Evolutionary conservation across 2,888 invertebrate genomes (phyloP).

Genomic region (Parnassius smintheus): DNA sequence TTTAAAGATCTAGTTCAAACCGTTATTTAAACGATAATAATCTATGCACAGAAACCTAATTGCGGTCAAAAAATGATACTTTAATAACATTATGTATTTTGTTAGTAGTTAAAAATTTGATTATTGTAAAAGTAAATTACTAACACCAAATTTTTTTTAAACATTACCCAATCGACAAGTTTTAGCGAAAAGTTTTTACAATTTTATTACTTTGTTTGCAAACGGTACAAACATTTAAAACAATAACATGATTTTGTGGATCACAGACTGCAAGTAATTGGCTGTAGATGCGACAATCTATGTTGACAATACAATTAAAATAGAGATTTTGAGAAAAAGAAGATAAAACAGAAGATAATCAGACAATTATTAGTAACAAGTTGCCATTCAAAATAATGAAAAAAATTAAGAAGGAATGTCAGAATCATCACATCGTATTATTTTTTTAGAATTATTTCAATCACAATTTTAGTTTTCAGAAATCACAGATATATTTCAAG

Average conservation of each 20-base stretch:
- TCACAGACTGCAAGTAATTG: constrained; percentile 10
- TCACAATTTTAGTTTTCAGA: constrained; percentile 9
- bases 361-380: not conserved
- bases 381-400: not conserved
- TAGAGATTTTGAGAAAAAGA: not conserved
- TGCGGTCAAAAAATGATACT: too few species aligned
- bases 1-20: too few species aligned
- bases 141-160: too few species aligned
- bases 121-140: too few species aligned
- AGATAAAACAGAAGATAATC: not conserved
- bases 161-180: too few species aligned
- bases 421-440: constrained; percentile 10
- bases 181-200: too few species aligned
- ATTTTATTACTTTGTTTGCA: not conserved
- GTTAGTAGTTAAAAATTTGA: too few species aligned
- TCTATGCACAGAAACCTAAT: too few species aligned
- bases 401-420: not conserved
- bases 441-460: constrained; percentile 13
- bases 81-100: too few species aligned
- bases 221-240: constrained; percentile 2
- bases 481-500: constrained; percentile 17
- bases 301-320: too few species aligned
- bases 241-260: constrained; percentile 5
- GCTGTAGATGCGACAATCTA: constrained; percentile 2
- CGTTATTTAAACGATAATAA: too few species aligned